A percentile compares a stretch with the other conserved stretches of the same genome.
Conservation (phyloP, 2,797 vertebrate genomes). For the Pelochelys cantorii region DNA sequence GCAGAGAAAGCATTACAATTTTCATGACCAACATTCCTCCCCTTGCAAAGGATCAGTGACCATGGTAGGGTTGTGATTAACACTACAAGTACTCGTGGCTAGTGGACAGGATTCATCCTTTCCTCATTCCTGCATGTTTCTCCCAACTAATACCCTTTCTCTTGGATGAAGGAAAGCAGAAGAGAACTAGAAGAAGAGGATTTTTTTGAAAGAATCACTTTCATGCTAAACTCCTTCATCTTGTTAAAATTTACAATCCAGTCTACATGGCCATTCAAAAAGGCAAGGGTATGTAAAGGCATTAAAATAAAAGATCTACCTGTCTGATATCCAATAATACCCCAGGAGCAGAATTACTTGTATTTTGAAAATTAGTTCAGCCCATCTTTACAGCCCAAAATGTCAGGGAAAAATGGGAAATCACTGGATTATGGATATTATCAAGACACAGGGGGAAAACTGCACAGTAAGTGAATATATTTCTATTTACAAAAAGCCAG, state of each 20-base stretch:
- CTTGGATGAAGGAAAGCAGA: neutral
- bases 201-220: neutral
- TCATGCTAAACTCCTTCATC: neutral
- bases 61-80: neutral
- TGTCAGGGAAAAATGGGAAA: neutral
- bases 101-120: neutral
- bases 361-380: conserved; percentile 24
- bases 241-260: neutral
- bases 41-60: neutral
- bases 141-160: neutral
- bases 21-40: neutral
- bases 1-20: neutral
- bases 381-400: neutral
- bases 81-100: neutral
- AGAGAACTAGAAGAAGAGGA: neutral
- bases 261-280: neutral
- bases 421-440: conserved; percentile 38
- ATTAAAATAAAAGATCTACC: neutral
- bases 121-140: neutral
- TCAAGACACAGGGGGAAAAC: conserved; percentile 45
- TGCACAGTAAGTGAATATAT: conserved; percentile 3
- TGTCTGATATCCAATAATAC: neutral
- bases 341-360: neutral
- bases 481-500: conserved; percentile 41
- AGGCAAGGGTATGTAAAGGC: neutral